phyloP scores from a whole-genome alignment of 2,113 vertebrate genomes.

The Hemicordylus capensis region DNA sequence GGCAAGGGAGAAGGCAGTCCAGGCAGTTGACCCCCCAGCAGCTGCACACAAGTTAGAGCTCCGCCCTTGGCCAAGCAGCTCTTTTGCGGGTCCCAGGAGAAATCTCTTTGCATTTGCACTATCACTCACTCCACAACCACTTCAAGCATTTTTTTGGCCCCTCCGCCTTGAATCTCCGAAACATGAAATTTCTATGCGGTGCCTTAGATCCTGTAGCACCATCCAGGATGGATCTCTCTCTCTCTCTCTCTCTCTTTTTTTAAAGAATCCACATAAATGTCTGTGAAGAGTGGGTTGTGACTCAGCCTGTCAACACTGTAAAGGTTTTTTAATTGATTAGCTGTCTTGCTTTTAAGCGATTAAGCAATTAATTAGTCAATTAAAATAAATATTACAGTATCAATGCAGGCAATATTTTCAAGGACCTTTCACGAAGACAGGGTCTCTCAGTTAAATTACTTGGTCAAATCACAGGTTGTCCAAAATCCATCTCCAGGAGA shows the following conservation, averaged over 20 bases:
- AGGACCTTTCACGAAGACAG: not conserved
- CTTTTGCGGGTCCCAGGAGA: not conserved
- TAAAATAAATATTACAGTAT: slow-evolving; percentile 14
- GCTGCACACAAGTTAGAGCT: too few species aligned
- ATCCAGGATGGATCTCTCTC: not conserved
- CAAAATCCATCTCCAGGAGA: not conserved
- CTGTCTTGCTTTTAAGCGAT: slow-evolving; percentile 6
- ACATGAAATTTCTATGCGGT: not conserved
- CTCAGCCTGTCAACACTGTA: not conserved
- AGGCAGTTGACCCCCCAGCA: too few species aligned
- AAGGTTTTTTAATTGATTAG: slow-evolving; percentile 9
- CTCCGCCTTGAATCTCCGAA: not conserved
- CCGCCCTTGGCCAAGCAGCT: too few species aligned
- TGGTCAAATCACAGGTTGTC: not conserved
- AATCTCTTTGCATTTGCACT: not conserved
- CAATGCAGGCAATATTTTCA: not conserved
- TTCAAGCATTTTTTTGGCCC: not conserved
- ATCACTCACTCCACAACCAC: not conserved
- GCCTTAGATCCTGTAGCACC: not conserved
- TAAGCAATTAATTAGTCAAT: slow-evolving; percentile 15
- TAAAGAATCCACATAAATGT: not conserved
- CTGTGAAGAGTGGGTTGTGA: not conserved
- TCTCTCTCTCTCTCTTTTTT: too few species aligned
- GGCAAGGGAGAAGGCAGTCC: too few species aligned
- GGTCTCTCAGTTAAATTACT: not conserved